Conservation (phyloP, 2,888 invertebrate species). For the Drosophila rubida region DNA sequence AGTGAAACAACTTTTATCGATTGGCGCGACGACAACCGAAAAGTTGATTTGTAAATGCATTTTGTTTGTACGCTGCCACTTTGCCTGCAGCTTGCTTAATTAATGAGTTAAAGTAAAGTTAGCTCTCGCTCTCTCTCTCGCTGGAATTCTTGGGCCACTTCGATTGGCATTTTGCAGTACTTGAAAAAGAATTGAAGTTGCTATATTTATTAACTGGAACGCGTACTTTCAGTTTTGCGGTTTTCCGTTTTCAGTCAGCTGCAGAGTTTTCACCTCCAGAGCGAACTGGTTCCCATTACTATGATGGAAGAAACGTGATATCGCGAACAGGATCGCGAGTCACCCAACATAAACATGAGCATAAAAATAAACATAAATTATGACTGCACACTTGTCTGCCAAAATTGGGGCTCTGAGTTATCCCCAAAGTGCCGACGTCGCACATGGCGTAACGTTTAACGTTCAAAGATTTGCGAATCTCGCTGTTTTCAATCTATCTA, state of each 20-base stretch:
- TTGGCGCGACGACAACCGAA: constrained; percentile 49
- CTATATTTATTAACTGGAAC: background rate
- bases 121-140: background rate
- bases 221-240: background rate
- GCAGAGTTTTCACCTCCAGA: constrained; percentile 28
- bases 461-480: constrained; percentile 27
- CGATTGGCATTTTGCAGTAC: background rate
- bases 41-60: constrained; percentile 75
- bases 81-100: constrained; percentile 59
- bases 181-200: background rate
- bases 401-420: constrained; percentile 24
- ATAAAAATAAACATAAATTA: constrained; percentile 48
- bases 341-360: constrained; percentile 39
- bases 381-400: constrained; percentile 48
- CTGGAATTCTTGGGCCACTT: constrained; percentile 2
- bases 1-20: constrained; percentile 53
- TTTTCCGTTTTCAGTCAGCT: constrained; percentile 11
- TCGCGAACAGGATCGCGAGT: constrained; percentile 2
- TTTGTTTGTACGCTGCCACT: constrained; percentile 73
- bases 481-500: constrained; percentile 25
- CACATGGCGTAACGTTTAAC: constrained; percentile 44
- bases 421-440: constrained; percentile 44
- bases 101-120: constrained; percentile 52
- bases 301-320: constrained; percentile 1
- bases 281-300: constrained; percentile 36